Evolutionary conservation across 2,888 invertebrate genomes (phyloP).

Genomic region (Falcaria lacertinaria): DNA sequence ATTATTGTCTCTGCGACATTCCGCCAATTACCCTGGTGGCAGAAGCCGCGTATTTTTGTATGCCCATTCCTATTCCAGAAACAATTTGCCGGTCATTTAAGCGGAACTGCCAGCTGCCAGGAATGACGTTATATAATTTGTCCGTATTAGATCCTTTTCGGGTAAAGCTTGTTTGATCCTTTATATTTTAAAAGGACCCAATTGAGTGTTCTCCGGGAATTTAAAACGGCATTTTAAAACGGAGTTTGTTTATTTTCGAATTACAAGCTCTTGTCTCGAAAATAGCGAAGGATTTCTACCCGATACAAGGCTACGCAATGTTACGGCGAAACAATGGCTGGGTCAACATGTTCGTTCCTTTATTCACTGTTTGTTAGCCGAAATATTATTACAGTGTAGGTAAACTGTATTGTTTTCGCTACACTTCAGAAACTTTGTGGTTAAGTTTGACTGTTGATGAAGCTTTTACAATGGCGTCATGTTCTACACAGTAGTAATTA

Average conservation of each 20-base stretch:
- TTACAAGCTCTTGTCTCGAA: not conserved
- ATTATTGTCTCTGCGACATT: slow-evolving; percentile 1
- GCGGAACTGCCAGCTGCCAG: not conserved
- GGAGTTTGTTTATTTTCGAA: not conserved
- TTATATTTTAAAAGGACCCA: not conserved
- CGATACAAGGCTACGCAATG: not conserved
- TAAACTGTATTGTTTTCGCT: not conserved
- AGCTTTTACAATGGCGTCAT: too few species aligned
- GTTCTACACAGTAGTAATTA: too few species aligned
- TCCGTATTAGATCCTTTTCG: slow-evolving; percentile 1
- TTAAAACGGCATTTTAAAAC: not conserved
- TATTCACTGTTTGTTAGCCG: not conserved
- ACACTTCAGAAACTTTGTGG: not conserved
- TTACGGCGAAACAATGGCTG: not conserved
- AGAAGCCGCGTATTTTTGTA: slow-evolving; percentile 1
- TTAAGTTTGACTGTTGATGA: too few species aligned
- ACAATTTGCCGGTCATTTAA: slow-evolving; percentile 3
- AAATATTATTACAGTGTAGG: not conserved
- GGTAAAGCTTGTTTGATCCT: not conserved
- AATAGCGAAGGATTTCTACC: not conserved
- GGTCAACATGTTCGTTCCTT: not conserved
- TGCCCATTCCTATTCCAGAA: slow-evolving; percentile 2
- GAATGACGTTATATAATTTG: slow-evolving; percentile 1
- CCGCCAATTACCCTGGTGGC: not conserved
- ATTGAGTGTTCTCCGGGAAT: not conserved